phyloP scores from a whole-genome alignment of 2,113 vertebrate genomes.

The Indicator indicator region DNA sequence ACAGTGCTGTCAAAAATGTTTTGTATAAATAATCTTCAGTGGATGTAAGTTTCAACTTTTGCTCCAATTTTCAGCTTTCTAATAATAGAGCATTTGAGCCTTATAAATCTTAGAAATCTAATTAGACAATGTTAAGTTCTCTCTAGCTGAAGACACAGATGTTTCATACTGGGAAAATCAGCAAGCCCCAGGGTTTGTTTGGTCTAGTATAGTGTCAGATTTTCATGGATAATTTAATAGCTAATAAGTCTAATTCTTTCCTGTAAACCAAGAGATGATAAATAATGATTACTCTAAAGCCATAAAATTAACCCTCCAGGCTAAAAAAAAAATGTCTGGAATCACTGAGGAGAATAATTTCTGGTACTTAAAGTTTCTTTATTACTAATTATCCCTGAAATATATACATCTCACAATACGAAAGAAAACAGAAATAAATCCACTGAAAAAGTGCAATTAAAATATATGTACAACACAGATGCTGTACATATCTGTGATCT shows the following conservation, averaged over 20 bases:
- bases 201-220: slow-evolving; percentile 82
- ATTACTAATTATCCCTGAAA: slow-evolving; percentile 63
- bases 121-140: slow-evolving; percentile 82
- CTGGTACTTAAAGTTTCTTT: slow-evolving; percentile 69
- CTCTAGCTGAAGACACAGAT: slow-evolving; percentile 81
- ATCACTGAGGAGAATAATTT: slow-evolving; percentile 76
- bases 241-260: slow-evolving; percentile 85
- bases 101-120: slow-evolving; percentile 81
- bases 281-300: slow-evolving; percentile 79
- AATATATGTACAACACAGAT: slow-evolving; percentile 29
- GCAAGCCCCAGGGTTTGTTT: slow-evolving; percentile 84
- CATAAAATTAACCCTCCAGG: slow-evolving; percentile 83
- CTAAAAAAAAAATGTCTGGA: slow-evolving; percentile 65
- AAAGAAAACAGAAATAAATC: slow-evolving; percentile 57
- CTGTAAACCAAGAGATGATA: slow-evolving; percentile 82
- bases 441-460: background rate
- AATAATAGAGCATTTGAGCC: slow-evolving; percentile 71
- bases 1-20: slow-evolving; percentile 34
- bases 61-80: slow-evolving; percentile 67
- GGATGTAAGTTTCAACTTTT: slow-evolving; percentile 69
- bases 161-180: slow-evolving; percentile 84
- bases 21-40: slow-evolving; percentile 66
- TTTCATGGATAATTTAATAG: slow-evolving; percentile 89
- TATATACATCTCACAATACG: slow-evolving; percentile 36
- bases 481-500: background rate